Conservation (phyloP, 1,140 invertebrate species). For the Lycorma delicatula region DNA sequence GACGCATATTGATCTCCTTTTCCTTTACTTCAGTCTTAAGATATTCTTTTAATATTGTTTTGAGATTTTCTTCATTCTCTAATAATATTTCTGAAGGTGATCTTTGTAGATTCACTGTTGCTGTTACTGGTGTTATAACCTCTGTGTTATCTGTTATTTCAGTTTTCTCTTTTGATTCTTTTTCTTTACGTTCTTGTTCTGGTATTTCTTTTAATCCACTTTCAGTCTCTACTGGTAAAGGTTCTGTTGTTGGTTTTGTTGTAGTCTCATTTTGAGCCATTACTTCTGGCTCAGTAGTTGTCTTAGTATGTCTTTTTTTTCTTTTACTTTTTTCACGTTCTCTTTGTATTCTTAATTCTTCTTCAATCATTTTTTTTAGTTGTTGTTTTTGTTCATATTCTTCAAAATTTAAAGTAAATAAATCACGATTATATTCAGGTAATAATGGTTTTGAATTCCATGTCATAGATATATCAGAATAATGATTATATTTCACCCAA, state of each 20-base stretch:
- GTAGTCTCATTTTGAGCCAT: constrained; percentile 11
- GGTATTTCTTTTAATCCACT: neutral
- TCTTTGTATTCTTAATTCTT: constrained; percentile 10
- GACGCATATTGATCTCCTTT: constrained; percentile 56
- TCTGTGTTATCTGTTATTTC: constrained; percentile 20
- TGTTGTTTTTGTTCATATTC: constrained; percentile 25
- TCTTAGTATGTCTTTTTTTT: constrained; percentile 3
- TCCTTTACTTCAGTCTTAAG: constrained; percentile 36
- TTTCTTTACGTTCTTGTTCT: neutral
- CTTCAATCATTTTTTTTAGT: constrained; percentile 5
- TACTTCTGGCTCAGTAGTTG: constrained; percentile 2
- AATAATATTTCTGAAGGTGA: neutral
- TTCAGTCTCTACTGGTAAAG: neutral
- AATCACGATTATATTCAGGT: constrained; percentile 7
- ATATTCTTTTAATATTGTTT: constrained; percentile 30
- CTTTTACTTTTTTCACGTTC: constrained; percentile 15
- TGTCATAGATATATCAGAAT: constrained; percentile 37
- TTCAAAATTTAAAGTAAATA: constrained; percentile 22
- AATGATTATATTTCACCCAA: constrained; percentile 53
- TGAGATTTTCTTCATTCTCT: neutral
- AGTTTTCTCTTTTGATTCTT: neutral
- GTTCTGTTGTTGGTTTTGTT: neutral
- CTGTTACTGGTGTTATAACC: constrained; percentile 28
- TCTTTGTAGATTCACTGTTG: constrained; percentile 33
- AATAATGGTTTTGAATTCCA: constrained; percentile 27